A percentile compares a stretch with the other conserved stretches of the same genome.
phyloP scores from a whole-genome alignment of 2,888 invertebrate genomes.

The Gastracanthus pulcherrimus region DNA sequence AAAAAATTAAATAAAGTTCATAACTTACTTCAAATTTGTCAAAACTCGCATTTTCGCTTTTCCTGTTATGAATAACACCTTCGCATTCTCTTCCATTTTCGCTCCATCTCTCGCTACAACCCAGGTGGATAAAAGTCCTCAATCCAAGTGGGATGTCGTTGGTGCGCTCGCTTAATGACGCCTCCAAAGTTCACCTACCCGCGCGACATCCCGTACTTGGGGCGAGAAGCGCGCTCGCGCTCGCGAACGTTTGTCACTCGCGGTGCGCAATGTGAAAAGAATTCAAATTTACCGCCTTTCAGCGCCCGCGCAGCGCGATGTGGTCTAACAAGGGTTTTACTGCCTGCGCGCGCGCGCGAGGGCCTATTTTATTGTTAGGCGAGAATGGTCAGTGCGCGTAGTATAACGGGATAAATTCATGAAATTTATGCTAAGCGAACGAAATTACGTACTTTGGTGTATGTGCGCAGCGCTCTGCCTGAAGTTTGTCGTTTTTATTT shows the following conservation, averaged over 20 bases:
- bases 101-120: slow-evolving; percentile 28
- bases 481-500: background rate
- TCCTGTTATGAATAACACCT: background rate
- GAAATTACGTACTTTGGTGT: slow-evolving; percentile 19
- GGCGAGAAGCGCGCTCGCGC: background rate
- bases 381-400: background rate
- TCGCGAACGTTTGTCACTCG: slow-evolving; percentile 2
- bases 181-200: slow-evolving; percentile 64
- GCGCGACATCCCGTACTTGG: slow-evolving; percentile 12
- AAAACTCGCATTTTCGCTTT: background rate
- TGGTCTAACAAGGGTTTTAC: slow-evolving; percentile 49
- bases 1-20: no score
- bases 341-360: background rate
- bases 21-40: background rate
- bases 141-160: slow-evolving; percentile 70
- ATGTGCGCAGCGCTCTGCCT: background rate
- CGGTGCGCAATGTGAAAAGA: slow-evolving; percentile 19
- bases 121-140: slow-evolving; percentile 66
- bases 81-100: background rate
- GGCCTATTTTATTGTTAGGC: slow-evolving; percentile 44
- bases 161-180: slow-evolving; percentile 69
- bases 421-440: slow-evolving; percentile 38
- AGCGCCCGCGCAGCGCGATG: slow-evolving; percentile 30
- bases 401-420: slow-evolving; percentile 34
- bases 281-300: slow-evolving; percentile 57